Conservation (phyloP, 2,888 invertebrate species). For the Agriotes lineatus region DNA sequence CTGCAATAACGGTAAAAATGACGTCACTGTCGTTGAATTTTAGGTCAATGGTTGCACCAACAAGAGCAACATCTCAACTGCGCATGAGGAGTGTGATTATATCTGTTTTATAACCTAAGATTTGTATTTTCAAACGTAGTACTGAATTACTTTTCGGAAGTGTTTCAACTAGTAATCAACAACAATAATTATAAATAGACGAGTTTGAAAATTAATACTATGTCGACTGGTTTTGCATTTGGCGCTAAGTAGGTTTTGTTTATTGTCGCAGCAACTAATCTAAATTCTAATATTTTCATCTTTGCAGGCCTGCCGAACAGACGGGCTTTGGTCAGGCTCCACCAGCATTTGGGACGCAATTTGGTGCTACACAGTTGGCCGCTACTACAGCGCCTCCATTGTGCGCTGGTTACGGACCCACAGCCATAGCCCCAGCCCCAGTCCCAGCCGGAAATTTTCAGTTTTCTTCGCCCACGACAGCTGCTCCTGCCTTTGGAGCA, state of each 20-base stretch:
- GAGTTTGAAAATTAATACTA: too few relatives aligned
- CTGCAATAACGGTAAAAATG: too few relatives aligned
- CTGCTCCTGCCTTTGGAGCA: slow-evolving; percentile 28
- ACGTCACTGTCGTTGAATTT: too few relatives aligned
- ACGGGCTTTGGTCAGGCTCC: slow-evolving; percentile 40
- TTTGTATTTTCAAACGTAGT: too few relatives aligned
- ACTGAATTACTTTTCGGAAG: too few relatives aligned
- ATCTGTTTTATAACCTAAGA: too few relatives aligned
- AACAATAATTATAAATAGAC: too few relatives aligned
- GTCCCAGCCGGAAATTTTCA: slow-evolving; percentile 38
- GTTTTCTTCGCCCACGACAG: slow-evolving; percentile 42
- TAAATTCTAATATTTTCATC: not conserved
- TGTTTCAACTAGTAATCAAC: too few relatives aligned
- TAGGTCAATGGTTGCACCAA: too few relatives aligned
- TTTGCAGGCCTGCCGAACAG: slow-evolving; percentile 30
- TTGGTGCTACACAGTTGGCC: slow-evolving; percentile 12
- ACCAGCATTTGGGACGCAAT: slow-evolving; percentile 21
- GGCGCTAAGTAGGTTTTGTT: slow-evolving; percentile 45
- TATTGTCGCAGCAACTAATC: not conserved
- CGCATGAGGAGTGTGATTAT: too few relatives aligned
- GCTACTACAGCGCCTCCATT: slow-evolving; percentile 12
- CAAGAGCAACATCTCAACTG: too few relatives aligned
- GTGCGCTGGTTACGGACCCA: slow-evolving; percentile 25
- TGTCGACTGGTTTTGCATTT: slow-evolving; percentile 48
- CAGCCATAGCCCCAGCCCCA: slow-evolving; percentile 32